These are phyloP conservation scores for Zosterops lateralis DNA, from an alignment of 2,113 vertebrate species.

Conservation along the genomic window DNA sequence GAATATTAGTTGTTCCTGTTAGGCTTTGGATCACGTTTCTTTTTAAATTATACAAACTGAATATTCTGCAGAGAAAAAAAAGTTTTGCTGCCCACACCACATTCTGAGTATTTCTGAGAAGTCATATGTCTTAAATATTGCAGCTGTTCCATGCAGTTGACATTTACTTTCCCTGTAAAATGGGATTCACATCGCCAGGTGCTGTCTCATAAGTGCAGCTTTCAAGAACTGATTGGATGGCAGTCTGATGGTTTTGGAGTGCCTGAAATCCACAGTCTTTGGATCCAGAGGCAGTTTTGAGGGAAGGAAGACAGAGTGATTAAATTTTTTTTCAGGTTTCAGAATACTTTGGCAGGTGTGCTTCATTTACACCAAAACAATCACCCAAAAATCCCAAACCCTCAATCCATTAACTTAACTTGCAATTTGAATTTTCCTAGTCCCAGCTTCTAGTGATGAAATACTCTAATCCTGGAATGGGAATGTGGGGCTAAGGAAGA, in stretches of 20 bases:
- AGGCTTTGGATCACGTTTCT: background rate
- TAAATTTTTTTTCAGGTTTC: background rate
- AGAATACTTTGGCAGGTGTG: background rate
- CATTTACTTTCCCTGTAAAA: background rate
- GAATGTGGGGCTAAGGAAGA: background rate
- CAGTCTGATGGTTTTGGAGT: background rate
- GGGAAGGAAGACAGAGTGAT: background rate
- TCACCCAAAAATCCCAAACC: background rate
- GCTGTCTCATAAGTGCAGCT: background rate
- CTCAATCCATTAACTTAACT: background rate
- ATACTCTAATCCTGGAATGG: background rate
- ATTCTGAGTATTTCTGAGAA: background rate
- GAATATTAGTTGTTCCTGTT: background rate
- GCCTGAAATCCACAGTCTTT: background rate
- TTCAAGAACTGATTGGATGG: background rate
- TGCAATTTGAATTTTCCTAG: background rate
- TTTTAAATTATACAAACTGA: background rate
- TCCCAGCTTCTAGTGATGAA: rapidly evolving
- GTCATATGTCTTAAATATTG: background rate
- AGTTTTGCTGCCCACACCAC: background rate
- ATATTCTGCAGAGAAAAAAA: background rate
- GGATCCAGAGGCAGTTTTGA: background rate
- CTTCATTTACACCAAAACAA: background rate
- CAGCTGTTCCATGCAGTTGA: background rate
- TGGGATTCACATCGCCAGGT: background rate